Percentiles rank a stretch among this genome's conserved stretches.
Conservation (phyloP, 1,140 invertebrate genomes). For the Zaprionus kolodkinae region DNA sequence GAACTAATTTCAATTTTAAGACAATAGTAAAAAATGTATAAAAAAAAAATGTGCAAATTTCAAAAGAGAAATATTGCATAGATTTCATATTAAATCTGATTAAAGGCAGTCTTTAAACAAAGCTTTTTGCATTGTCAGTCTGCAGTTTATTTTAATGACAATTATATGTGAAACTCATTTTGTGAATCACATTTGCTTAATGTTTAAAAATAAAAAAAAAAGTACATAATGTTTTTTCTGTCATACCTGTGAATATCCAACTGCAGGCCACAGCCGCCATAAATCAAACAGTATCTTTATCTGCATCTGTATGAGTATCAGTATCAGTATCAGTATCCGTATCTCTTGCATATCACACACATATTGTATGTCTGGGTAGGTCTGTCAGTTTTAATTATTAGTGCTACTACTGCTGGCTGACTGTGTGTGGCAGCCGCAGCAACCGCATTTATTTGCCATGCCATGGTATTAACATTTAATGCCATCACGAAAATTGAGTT, state of each 20-base stretch:
- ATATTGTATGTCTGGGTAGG: background rate
- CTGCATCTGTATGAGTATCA: background rate
- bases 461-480: constrained; percentile 27
- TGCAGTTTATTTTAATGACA: background rate
- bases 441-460: background rate
- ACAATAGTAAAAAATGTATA: too few species aligned
- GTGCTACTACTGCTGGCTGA: constrained; percentile 16
- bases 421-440: background rate
- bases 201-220: background rate
- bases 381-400: constrained; percentile 27
- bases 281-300: background rate
- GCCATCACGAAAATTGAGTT: constrained; percentile 24
- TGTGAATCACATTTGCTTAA: background rate
- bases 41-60: too few species aligned
- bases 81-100: too few species aligned
- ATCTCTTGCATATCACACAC: background rate
- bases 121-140: background rate
- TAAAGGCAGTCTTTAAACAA: too few species aligned
- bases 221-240: background rate
- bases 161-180: background rate
- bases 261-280: background rate
- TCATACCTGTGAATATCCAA: background rate
- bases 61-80: too few species aligned
- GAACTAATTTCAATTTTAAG: too few species aligned
- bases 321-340: background rate